Base-by-base conservation (phyloP, 2,888 invertebrate species). In the Tinea trinotella region DNA sequence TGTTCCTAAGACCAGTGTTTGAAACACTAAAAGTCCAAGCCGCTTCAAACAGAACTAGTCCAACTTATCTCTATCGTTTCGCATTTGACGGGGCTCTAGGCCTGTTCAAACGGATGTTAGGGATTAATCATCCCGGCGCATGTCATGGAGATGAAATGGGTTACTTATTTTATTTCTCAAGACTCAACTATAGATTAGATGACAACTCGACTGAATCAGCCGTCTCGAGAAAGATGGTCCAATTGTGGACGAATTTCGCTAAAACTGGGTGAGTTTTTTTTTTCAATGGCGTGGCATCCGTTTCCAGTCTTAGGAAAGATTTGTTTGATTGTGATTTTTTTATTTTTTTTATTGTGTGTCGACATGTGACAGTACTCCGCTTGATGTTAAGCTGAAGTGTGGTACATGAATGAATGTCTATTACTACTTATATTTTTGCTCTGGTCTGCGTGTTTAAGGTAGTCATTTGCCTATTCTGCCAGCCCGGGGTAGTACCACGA, bases 71-170 rank as follows among this genome's bases (percentile, higher is more conserved):
- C 61, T 90, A 90, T 65, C 81, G 90, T 56, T 90, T 90, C 60
- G 86, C 86, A 1, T 90, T 88, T 61, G 90, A 90, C 61, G 90
- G 90, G 6, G 87, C 89, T 9, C 69, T 90, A 46, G 90, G 90
- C 0, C 76, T 90, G 13, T 90, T 89, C 68, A 90, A 90, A 59
- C 83, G 89, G 1, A 87, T 90, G 87, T 67, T 90, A 62, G 89
- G 89, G 19, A 87, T 90, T 60, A 79, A 84, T 1, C 75, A 89
- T 54, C 86, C 88, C 0, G 90, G 90, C 1, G 89, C 87, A 4
- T 89, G 89, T 59, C 90, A 90, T 60, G 90, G 90, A 0, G 90
- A 90, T 60, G 90, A 90, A 67, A 83, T 90, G 84, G 90, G 90
- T 7, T 90, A 90, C 53, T 72, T 90, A 17, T 90, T 90, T 63